Evolutionary conservation across 2,797 vertebrate species (phyloP), one percentile per base, ranked within the genome.

Genomic region (Limosa lapponica): DNA sequence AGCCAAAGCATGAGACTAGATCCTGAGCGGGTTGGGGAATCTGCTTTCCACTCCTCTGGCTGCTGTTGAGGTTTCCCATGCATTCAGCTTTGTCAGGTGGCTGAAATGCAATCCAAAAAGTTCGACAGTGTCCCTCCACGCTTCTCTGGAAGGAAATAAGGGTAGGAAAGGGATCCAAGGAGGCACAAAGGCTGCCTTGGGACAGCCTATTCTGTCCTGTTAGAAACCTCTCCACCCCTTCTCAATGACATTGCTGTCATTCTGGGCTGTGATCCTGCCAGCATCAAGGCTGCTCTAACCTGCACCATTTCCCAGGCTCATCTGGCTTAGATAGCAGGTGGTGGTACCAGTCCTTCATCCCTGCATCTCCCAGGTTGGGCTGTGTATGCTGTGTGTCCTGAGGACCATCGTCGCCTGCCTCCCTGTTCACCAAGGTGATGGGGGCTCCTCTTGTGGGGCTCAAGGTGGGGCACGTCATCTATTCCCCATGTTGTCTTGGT

Each of bases 41-140:
- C 73, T 95, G 52, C 81, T 94, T 89, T 91, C 90, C 90, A 82
- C 32, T 65, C 15, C 54, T 37, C 55, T 93, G 90, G 78, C 82
- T 92, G 78, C 64, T 73, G 65, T 51, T 78, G 90, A 66, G 64
- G 34, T 89, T 92, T 90, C 81, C 82, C 71, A 48, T 87, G 66
- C 1, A 0, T 85, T 93, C 74, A 61, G 30, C 30, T 15, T 24
- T 87, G 81, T 93, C 88, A 89, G 78, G 81, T 90, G 77, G 78
- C 78, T 80, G 83, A 66, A 78, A 82, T 32, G 10, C 48, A 73
- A 52, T 79, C 75, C 58, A 58, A 36, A 54, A 88, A 48, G 58
- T 72, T 58, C 69, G 54, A 18, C 36, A 8, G 46, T 1, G 1
- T 90, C 87, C 79, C 73, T 74, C 72, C 39, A 20, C 0, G 0